phyloP scores from a whole-genome alignment of 1,140 invertebrate genomes.

The Psilanteris sp. region DNA sequence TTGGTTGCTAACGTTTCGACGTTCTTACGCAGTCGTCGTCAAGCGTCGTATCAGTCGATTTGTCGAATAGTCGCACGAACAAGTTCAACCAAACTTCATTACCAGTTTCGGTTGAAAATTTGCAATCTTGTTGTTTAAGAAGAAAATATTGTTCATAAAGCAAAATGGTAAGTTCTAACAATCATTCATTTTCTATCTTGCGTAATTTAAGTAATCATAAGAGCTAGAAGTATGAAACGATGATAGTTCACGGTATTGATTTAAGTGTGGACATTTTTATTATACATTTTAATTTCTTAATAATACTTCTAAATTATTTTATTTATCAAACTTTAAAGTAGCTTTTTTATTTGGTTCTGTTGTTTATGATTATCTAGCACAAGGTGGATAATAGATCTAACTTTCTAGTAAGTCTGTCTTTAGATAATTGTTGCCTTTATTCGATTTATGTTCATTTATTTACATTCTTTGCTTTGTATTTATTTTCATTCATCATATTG shows the following conservation, averaged over 20 bases:
- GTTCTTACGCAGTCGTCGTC: slow-evolving; percentile 22
- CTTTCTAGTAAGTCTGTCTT: slow-evolving; percentile 53
- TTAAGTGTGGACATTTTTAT: no score
- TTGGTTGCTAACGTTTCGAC: slow-evolving; percentile 22
- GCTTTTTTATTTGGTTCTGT: slow-evolving; percentile 25
- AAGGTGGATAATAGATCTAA: slow-evolving; percentile 55
- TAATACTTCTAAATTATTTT: no score
- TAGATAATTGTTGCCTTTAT: slow-evolving; percentile 26
- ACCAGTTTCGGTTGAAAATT: slow-evolving; percentile 39
- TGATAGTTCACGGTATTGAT: no score
- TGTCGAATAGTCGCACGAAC: slow-evolving; percentile 3
- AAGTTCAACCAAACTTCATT: slow-evolving; percentile 32
- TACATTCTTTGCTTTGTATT: slow-evolving; percentile 6
- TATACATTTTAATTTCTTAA: no score
- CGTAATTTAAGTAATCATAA: no score
- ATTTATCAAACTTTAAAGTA: no score
- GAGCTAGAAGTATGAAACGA: no score
- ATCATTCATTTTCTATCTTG: no score
- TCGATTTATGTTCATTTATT: slow-evolving; percentile 6
- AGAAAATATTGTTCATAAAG: slow-evolving; percentile 1
- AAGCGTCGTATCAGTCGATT: slow-evolving; percentile 6
- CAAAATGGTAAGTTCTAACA: slow-evolving; percentile 45
- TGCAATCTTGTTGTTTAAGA: neutral
- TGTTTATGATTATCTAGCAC: slow-evolving; percentile 48
- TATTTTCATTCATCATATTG: neutral